Conservation (phyloP, 2,888 invertebrate species). For the Drosophila kambysellisi region DNA sequence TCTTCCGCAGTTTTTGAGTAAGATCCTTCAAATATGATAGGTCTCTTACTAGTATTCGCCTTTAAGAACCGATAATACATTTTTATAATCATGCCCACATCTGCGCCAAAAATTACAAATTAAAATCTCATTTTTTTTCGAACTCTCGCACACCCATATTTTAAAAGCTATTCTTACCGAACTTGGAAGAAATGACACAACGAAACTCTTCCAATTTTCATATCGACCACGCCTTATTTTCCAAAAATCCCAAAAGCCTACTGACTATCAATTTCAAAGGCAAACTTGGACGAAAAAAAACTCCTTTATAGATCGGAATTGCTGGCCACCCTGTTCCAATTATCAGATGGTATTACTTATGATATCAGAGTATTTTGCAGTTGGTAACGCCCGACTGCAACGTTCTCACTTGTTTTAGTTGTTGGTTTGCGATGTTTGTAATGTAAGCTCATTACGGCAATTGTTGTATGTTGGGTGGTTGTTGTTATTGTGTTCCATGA, state of each 20-base stretch:
- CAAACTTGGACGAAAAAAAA: background rate
- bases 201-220: background rate
- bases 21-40: too few species aligned
- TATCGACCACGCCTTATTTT: too few species aligned
- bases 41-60: too few species aligned
- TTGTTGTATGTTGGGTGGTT: constrained; percentile 18
- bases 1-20: too few species aligned
- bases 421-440: constrained; percentile 51
- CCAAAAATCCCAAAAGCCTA: too few species aligned
- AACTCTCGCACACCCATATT: background rate
- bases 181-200: background rate
- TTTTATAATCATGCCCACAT: too few species aligned
- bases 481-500: constrained; percentile 39
- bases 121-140: too few species aligned
- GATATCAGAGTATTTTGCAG: background rate
- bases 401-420: background rate
- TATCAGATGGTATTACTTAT: background rate
- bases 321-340: background rate
- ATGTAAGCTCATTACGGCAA: constrained; percentile 76
- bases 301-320: background rate
- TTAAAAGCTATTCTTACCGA: background rate
- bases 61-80: too few species aligned
- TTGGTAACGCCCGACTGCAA: background rate
- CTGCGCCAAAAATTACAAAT: too few species aligned
- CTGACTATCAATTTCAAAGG: background rate